Conservation (phyloP, 2,888 invertebrate genomes). For the Tiliacea citrago region DNA sequence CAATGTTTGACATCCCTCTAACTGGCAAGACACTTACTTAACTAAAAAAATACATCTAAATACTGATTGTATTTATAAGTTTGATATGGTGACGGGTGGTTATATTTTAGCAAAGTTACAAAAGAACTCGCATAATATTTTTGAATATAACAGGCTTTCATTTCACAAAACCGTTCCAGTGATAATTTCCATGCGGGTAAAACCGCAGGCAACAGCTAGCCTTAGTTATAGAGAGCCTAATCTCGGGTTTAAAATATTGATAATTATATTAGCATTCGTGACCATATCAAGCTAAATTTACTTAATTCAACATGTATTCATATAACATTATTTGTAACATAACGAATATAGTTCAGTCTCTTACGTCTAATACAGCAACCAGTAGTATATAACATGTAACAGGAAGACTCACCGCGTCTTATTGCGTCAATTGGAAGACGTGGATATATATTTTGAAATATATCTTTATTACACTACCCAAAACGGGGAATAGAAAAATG, state of each 20-base stretch:
- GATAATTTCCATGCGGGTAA: neutral
- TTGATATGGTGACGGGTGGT: conserved; percentile 13
- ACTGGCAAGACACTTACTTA: conserved; percentile 60
- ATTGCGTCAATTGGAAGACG: conserved; percentile 61
- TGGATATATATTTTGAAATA: conserved; percentile 11
- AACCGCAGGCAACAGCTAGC: neutral
- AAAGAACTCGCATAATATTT: neutral
- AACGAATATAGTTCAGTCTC: conserved; percentile 68
- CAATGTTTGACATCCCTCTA: conserved; percentile 29
- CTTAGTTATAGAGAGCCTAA: neutral
- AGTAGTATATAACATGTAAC: conserved; percentile 44
- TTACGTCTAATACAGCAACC: conserved; percentile 65
- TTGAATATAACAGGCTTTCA: no score
- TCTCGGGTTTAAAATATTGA: neutral
- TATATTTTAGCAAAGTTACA: neutral
- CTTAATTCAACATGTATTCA: conserved; percentile 9
- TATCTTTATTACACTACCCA: conserved; percentile 15
- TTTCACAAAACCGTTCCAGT: neutral
- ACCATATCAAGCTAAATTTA: conserved; percentile 26
- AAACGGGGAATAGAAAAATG: neutral
- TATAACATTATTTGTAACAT: conserved; percentile 41
- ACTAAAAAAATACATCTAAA: conserved; percentile 36
- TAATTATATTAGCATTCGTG: neutral
- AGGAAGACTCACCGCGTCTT: conserved; percentile 54
- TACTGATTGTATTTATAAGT: conserved; percentile 46